Conservation (phyloP, 1,140 invertebrate genomes). For the Brachionus rotundiformis region DNA sequence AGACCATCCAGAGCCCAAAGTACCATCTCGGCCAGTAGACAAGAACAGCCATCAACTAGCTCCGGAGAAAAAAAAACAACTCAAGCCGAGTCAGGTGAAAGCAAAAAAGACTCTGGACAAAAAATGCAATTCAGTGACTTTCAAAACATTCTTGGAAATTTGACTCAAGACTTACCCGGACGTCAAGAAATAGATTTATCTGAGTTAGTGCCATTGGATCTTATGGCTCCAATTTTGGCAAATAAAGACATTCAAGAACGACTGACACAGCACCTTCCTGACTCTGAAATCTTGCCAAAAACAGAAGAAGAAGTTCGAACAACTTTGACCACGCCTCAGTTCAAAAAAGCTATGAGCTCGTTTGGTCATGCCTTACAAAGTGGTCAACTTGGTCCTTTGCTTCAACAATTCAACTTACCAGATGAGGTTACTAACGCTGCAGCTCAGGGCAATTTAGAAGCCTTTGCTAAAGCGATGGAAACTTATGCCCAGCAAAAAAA, state of each 20-base stretch:
- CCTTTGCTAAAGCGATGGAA: conserved; percentile 52
- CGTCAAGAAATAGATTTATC: conserved; percentile 44
- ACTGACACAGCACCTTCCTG: conserved; percentile 15
- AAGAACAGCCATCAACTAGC: not conserved
- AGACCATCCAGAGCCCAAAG: conserved; percentile 28
- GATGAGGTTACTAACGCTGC: not conserved
- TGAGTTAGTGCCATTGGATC: conserved; percentile 12
- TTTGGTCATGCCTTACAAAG: conserved; percentile 43
- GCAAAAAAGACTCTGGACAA: not conserved
- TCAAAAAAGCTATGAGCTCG: conserved; percentile 34
- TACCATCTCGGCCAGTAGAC: not conserved
- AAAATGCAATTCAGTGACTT: conserved; percentile 50
- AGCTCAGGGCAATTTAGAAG: not conserved
- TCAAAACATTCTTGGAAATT: conserved; percentile 49
- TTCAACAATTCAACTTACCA: conserved; percentile 34
- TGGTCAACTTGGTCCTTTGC: conserved; percentile 41
- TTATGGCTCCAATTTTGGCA: conserved; percentile 43
- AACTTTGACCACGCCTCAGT: conserved; percentile 42
- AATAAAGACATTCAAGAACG: conserved; percentile 41
- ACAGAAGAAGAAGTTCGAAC: conserved; percentile 43
- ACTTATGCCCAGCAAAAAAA: conserved; percentile 37
- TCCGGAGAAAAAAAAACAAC: conserved; percentile 5
- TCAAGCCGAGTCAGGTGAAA: not conserved
- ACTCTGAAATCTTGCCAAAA: conserved; percentile 23
- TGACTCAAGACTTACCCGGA: not conserved